Base-by-base conservation (phyloP, 2,113 vertebrate species). In the Suricata suricatta region DNA sequence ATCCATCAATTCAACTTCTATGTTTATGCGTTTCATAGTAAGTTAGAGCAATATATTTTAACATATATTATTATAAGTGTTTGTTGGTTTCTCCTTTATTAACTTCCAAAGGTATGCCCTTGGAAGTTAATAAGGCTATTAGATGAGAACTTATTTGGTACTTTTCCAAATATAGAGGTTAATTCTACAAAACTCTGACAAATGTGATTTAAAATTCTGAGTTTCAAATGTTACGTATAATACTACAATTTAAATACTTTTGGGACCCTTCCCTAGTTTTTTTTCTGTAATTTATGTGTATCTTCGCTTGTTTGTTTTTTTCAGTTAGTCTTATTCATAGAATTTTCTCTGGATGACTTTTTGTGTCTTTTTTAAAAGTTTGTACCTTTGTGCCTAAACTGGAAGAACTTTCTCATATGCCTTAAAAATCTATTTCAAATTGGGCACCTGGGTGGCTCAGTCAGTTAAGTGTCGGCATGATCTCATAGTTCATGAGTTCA, bases 401-500 rank as follows among this genome's bases (percentile, higher is more conserved):
- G 13, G 44, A 86, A 92, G 93, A 74, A 47, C 13, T 71, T 94
- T 31, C 27, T 82, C 79, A 57, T 74, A 64, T 63, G 41, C 90
- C 35, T 95, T 87, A 33, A 96, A 94, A 96, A 52, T 87, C 9
- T 27, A 47, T 79, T 96, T 96, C 14, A 90, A 76, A 60, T 72
- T 2, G 7, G 54, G 17, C 17, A 57, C 5, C 19, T 60, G 7
- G 57, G 57, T 60, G 57, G 57, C 57, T 60, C 21, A 60, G 57
- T 60, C 57, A 60, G 21, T 60, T 60, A 60, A 60, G 57, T 8
- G 2, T 60, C 57, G 57, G 21, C 57, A 60, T 60, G 21, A 23
- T 60, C 57, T 60, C 57, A 60, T 8, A 9, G 21, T 23, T 60
- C 7, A 17, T 60, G 21, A 60, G 57, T 60, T 60, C 57, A 60